Evolutionary conservation across 35 echinoderm and acorn worm genomes (phyloP), one percentile per base, ranked within the genome.

Genomic region (Apostichopus japonicus): DNA sequence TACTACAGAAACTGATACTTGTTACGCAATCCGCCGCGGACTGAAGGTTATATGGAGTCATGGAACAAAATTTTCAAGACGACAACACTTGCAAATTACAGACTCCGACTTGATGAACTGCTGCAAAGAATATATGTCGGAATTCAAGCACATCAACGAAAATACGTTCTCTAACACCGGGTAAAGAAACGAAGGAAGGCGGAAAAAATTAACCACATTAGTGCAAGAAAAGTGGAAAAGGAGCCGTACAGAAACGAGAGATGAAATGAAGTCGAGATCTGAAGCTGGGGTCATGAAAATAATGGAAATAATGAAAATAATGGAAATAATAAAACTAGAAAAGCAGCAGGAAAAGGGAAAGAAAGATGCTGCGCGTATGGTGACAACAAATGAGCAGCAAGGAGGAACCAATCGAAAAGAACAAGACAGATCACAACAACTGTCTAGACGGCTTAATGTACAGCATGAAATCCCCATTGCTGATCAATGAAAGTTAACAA

Each of bases 1-100:
- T n/a, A n/a, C n/a, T n/a, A n/a, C n/a, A n/a, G n/a, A n/a, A n/a
- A n/a, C n/a, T n/a, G n/a, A n/a, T n/a, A n/a, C n/a, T n/a, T n/a
- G n/a, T n/a, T n/a, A n/a, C 86, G 65, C 2, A 62, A 71, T 58
- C 86, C 55, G 9, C 86, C 86, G 19, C 63, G 15, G 25, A 87
- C 86, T 15, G 6, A 87, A 8, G 86, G 86, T 3, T 87, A 65
- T 25, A 87, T 86, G 14, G 86, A 88, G 25, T 17, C 55, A 6
- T 88, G 27, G 17, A 88, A 88, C n/a, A 87, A 87, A 87, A 87
- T 87, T 17, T 65, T 87, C 14, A 87, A 87, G 55, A 55, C 52
- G 17, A 16, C 8, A 11, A 65, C 22, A 16, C 22, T 87, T 10
- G 83, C 83, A 15, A 58, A 61, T 44, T 61, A 61, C 17, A 61